Percentiles rank a stretch among this genome's conserved stretches.
Evolutionary conservation across 2,113 vertebrate species (phyloP).

Genomic region (Rhinolophus sinicus): DNA sequence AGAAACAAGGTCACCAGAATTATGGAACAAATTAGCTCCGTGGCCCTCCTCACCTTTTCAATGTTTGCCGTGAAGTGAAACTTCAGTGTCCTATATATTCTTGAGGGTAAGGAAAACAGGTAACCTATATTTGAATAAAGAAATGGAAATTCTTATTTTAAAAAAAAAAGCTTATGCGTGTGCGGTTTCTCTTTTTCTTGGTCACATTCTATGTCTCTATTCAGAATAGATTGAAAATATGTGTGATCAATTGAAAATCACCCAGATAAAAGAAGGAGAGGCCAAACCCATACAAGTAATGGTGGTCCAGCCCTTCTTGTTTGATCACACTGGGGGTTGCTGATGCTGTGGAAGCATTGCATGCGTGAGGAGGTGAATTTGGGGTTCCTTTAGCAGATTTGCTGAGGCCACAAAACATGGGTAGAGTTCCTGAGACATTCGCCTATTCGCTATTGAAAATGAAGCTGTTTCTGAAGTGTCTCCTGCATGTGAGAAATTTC

Average conservation of each 20-base stretch:
- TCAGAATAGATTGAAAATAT: neutral
- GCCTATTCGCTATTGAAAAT: neutral
- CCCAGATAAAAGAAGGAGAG: accelerated
- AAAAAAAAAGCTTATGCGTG: neutral
- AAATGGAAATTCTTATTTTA: neutral
- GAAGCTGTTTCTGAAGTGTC: accelerated
- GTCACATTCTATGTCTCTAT: neutral
- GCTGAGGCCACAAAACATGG: neutral
- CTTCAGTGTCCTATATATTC: accelerated
- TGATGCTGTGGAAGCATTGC: accelerated
- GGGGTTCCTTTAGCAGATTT: neutral
- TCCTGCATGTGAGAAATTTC: neutral
- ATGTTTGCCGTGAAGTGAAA: neutral
- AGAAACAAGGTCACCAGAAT: neutral
- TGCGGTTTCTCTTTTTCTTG: neutral
- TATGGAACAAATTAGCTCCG: neutral
- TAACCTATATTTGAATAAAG: neutral
- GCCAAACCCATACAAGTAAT: accelerated
- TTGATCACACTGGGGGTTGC: accelerated
- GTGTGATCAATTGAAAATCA: neutral
- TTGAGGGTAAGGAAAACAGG: neutral
- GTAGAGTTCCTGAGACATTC: neutral
- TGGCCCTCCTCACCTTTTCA: accelerated
- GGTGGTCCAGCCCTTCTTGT: accelerated
- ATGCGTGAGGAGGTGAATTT: accelerated